Evolutionary conservation across 2,888 invertebrate species (phyloP), one percentile per base, ranked within the genome.

Genomic region (Amphipoea lucens): DNA sequence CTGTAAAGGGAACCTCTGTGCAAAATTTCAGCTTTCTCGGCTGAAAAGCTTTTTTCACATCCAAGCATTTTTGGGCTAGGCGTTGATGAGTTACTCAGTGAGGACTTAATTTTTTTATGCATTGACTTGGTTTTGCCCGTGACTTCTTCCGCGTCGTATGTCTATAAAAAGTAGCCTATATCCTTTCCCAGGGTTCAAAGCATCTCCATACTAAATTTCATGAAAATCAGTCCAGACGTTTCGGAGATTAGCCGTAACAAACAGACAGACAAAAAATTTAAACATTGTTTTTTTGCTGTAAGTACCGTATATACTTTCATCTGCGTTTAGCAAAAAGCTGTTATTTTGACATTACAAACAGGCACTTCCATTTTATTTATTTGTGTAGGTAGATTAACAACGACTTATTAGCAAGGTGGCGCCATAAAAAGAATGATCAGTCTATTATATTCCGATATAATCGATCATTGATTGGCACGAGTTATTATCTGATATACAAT

Each of bases 381-480:
- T 20, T 42, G 7, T 42, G 11, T 29, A 29, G 29, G 29, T 23
- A 5, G 36, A 36, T 51, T 23, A 51, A 23, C 1, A 70, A 54
- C 17, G 29, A 45, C 23, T 73, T 81, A 79, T 74, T 73, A 72
- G 54, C 72, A 68, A 76, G 12, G 45, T 79, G 83, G 83, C 83
- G 74, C 81, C 70, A 79, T 70, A 76, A 76, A 78, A 70, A 42
- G 48, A 83, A 20, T 74, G 57, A 86, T 81, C 70, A 76, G 71
- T 78, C 73, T 79, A 79, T 85, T 78, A 86, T 77, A 88, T 78
- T 14, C 23, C 6, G 29, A 68, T 63, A 70, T 83, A 81, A 86
- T 86, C 83, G 72, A 86, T 89, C 79, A 82, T 78, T 90, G 90
- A 88, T 78, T 86, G 87, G 71, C 82, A 75, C 79, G 79, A 69